A percentile compares a stretch with the other conserved stretches of the same genome.
These are phyloP conservation scores for Ashinkailepas kermadecensis DNA, from an alignment of 2,888 invertebrate species.

Conservation along the genomic window DNA sequence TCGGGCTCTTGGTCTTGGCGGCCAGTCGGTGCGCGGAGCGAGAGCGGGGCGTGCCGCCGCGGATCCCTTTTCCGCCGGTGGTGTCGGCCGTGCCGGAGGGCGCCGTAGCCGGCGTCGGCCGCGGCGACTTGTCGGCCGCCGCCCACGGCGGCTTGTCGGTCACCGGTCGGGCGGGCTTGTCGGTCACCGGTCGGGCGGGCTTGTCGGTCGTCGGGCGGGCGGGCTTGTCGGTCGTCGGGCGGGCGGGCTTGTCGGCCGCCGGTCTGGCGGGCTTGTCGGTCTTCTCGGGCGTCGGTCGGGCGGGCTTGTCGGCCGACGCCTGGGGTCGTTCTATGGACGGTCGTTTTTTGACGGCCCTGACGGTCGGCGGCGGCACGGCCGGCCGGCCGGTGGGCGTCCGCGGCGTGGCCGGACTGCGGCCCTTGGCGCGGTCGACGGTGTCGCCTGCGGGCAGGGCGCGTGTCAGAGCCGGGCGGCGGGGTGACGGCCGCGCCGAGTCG, in stretches of 20 bases:
- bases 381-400: neutral
- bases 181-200: neutral
- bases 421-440: constrained; percentile 1
- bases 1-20: constrained; percentile 33
- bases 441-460: neutral
- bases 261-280: neutral
- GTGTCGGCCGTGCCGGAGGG: neutral
- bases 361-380: neutral
- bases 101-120: neutral
- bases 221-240: neutral
- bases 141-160: neutral
- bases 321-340: neutral
- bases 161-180: neutral
- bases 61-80: constrained; percentile 33
- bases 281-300: neutral
- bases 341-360: neutral
- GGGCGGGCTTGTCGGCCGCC: neutral
- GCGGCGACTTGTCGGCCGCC: neutral
- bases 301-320: neutral
- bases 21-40: constrained; percentile 32
- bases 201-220: neutral
- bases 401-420: constrained; percentile 6
- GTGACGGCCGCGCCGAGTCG: neutral
- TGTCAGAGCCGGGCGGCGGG: neutral
- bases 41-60: constrained; percentile 32